Conservation (phyloP, 2,888 invertebrate genomes). For the Eilema caniola region DNA sequence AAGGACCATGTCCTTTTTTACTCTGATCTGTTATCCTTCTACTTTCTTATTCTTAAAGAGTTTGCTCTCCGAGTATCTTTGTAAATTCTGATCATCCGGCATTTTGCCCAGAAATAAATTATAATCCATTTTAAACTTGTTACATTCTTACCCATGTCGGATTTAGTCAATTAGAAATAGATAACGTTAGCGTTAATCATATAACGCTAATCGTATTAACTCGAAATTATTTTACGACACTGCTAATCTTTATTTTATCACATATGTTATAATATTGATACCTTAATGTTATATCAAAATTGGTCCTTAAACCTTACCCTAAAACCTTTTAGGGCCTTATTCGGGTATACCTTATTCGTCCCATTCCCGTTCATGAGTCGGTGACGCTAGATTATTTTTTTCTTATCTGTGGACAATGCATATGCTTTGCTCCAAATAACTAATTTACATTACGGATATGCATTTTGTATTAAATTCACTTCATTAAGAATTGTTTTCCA, state of each 20-base stretch:
- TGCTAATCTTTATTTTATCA: not conserved
- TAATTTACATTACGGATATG: not conserved
- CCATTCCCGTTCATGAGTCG: too few species aligned
- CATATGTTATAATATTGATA: not conserved
- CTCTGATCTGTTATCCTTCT: too few species aligned
- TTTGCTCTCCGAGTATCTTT: too few species aligned
- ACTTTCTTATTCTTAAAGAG: too few species aligned
- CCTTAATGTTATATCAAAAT: not conserved
- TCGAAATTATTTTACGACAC: not conserved
- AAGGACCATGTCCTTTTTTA: too few species aligned
- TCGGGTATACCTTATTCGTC: not conserved
- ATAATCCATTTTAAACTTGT: not conserved
- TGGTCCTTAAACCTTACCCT: not conserved
- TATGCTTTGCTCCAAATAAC: not conserved
- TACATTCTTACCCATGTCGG: not conserved
- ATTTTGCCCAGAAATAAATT: too few species aligned
- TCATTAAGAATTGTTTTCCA: too few species aligned
- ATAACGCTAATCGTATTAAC: not conserved
- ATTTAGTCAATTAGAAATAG: not conserved
- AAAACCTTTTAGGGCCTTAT: too few species aligned
- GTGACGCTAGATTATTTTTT: too few species aligned
- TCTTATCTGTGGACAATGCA: too few species aligned
- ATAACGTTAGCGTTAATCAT: not conserved
- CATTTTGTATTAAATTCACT: not conserved
- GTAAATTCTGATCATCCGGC: too few species aligned